Percentiles rank a stretch among this genome's conserved stretches.
These are phyloP conservation scores for Melieria picta DNA, from an alignment of 2,888 invertebrate genomes.

Conservation along the genomic window DNA sequence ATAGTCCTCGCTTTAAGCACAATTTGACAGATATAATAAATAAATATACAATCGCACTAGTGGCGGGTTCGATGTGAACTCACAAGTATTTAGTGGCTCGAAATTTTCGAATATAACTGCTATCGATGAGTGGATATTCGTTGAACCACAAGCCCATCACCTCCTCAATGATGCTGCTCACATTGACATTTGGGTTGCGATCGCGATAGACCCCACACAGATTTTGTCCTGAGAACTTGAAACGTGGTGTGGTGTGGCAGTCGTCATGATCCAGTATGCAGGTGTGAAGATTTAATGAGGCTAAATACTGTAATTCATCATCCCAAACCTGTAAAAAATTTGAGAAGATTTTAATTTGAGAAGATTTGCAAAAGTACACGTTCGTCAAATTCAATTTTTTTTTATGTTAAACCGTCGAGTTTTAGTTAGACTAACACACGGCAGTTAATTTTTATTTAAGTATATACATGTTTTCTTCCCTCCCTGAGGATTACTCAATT, in stretches of 20 bases:
- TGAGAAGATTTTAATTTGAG: too few species aligned
- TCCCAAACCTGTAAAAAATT: conserved; percentile 57
- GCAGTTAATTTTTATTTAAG: too few species aligned
- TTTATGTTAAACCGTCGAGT: too few species aligned
- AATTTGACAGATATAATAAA: neutral
- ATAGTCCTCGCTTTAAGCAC: conserved; percentile 56
- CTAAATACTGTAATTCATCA: conserved; percentile 62
- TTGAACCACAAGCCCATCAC: conserved; percentile 62
- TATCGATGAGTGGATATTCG: conserved; percentile 61
- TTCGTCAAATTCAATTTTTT: too few species aligned
- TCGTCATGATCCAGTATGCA: conserved; percentile 63
- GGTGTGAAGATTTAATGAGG: conserved; percentile 60
- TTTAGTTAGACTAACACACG: too few species aligned
- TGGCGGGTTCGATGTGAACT: conserved; percentile 41
- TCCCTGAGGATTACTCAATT: too few species aligned
- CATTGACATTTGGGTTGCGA: conserved; percentile 53
- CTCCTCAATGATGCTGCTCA: conserved; percentile 59
- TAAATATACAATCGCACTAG: neutral
- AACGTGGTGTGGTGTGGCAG: conserved; percentile 62
- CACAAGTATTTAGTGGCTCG: conserved; percentile 60
- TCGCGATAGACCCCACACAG: conserved; percentile 59
- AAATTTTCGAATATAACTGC: conserved; percentile 57
- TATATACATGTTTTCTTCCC: too few species aligned
- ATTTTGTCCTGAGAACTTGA: conserved; percentile 61
- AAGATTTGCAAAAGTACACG: too few species aligned